Percentiles rank a stretch among this genome's conserved stretches.
Conservation (phyloP, 1,140 invertebrate genomes). For the Microplitis mediator region DNA sequence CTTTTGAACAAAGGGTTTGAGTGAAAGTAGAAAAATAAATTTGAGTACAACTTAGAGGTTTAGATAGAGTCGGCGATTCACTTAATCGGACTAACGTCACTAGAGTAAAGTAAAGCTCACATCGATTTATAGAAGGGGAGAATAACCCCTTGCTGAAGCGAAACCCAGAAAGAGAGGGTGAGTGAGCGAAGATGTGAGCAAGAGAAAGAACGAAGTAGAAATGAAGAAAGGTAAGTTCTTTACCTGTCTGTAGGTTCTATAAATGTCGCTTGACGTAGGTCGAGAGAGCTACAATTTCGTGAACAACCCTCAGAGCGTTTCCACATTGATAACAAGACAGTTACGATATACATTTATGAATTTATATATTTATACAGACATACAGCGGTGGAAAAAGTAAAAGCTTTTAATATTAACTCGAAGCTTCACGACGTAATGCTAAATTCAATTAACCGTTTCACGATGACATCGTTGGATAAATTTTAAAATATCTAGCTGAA, state of each 20-base stretch:
- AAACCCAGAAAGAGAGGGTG: background rate
- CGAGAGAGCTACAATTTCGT: background rate
- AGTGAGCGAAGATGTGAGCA: background rate
- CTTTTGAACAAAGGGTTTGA: too few relatives aligned
- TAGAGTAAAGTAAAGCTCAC: slow-evolving; percentile 17
- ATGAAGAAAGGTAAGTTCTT: too few relatives aligned
- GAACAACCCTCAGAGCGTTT: background rate
- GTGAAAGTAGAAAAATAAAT: background rate
- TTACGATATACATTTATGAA: background rate
- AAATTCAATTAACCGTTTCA: slow-evolving; percentile 30
- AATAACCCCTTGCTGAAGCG: slow-evolving; percentile 20
- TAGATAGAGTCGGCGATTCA: slow-evolving; percentile 24
- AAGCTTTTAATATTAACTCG: background rate
- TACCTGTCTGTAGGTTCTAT: background rate
- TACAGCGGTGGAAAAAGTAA: background rate
- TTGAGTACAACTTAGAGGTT: slow-evolving; percentile 32
- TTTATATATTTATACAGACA: too few relatives aligned
- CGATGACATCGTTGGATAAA: slow-evolving; percentile 37
- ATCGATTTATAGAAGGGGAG: slow-evolving; percentile 25
- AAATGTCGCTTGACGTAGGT: slow-evolving; percentile 4
- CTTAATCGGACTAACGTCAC: slow-evolving; percentile 35
- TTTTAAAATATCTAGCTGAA: slow-evolving; percentile 41
- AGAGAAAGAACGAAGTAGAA: too few relatives aligned
- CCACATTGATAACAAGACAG: background rate
- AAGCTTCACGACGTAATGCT: background rate